Base-by-base conservation (phyloP, 2,113 vertebrate genomes). In the Urocynchramus pylzowi region DNA sequence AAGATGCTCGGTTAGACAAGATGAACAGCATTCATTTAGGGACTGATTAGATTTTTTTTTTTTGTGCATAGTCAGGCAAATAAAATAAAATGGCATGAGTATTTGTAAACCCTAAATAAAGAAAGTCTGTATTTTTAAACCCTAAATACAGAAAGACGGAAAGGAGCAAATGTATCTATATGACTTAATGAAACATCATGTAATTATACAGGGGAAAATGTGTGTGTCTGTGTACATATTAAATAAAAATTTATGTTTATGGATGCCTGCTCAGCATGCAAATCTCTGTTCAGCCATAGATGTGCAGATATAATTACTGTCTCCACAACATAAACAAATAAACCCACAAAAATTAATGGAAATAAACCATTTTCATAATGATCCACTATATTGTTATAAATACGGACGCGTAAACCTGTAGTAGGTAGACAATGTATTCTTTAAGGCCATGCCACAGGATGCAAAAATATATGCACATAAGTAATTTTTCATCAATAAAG, bases 401-500 rank as follows among this genome's bases (percentile, higher is more conserved):
- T 35, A 65, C 11, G 78, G 24, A 35, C 5, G 39, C 1, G 9
- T 37, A 79, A 84, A 60, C 26, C 42, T 79, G 31, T 17, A 49
- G 28, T 42, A 74, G 47, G 64, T 31, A 92, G 47, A 57, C 28
- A 52, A 82, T 15, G 18, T 45, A 35, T 81, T 83, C 83, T 96
- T 93, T 95, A 92, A 95, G 89, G 49, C 80, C 84, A 61, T 64
- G 68, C 47, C 90, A 82, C 67, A 85, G 88, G 96, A 93, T 79
- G 85, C 73, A 93, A 93, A 88, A 97, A 94, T 92, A 93, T 84
- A 95, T 95, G 92, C 63, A 96, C 70, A 80, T 87, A 89, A 67
- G 84, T 91, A 95, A 96, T 96, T 95, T 97, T 96, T 96, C 95
- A 94, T 95, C 96, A 97, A 74, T 96, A 93, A 96, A 96, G 81